These are phyloP conservation scores for Apodemia mormo DNA, from an alignment of 2,888 invertebrate genomes.

Conservation along the genomic window DNA sequence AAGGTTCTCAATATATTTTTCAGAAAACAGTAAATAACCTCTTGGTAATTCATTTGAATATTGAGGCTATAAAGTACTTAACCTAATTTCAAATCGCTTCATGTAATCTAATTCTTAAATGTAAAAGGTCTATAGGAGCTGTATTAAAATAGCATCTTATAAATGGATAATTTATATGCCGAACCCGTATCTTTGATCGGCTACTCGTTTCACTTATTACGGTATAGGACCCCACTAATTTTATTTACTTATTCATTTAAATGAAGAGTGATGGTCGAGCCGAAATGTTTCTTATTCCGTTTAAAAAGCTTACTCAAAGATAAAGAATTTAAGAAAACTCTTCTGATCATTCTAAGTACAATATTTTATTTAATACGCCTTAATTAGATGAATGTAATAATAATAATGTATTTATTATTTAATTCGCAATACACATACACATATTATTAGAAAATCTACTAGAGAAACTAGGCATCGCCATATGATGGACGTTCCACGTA, in stretches of 20 bases:
- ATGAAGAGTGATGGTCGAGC: slow-evolving; percentile 66
- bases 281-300: slow-evolving; percentile 58
- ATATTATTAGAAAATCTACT: too few species aligned
- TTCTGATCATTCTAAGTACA: too few species aligned
- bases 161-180: slow-evolving; percentile 42
- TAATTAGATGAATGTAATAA: too few species aligned
- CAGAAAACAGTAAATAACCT: slow-evolving; percentile 16
- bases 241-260: slow-evolving; percentile 79
- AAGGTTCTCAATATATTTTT: background rate
- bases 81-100: slow-evolving; percentile 46
- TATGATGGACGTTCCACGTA: too few species aligned
- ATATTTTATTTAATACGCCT: too few species aligned
- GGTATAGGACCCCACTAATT: slow-evolving; percentile 75
- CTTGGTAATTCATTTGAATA: slow-evolving; percentile 15
- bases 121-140: slow-evolving; percentile 27
- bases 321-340: slow-evolving; percentile 51
- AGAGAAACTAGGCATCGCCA: too few species aligned
- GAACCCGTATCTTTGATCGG: slow-evolving; percentile 61
- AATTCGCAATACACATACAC: too few species aligned
- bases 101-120: slow-evolving; percentile 51
- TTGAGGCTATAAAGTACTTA: slow-evolving; percentile 17
- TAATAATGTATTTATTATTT: too few species aligned
- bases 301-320: slow-evolving; percentile 36
- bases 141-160: slow-evolving; percentile 28
- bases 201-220: slow-evolving; percentile 71